Evolutionary conservation across 2,888 invertebrate genomes (phyloP).

Genomic region (Oscheius sp.): DNA sequence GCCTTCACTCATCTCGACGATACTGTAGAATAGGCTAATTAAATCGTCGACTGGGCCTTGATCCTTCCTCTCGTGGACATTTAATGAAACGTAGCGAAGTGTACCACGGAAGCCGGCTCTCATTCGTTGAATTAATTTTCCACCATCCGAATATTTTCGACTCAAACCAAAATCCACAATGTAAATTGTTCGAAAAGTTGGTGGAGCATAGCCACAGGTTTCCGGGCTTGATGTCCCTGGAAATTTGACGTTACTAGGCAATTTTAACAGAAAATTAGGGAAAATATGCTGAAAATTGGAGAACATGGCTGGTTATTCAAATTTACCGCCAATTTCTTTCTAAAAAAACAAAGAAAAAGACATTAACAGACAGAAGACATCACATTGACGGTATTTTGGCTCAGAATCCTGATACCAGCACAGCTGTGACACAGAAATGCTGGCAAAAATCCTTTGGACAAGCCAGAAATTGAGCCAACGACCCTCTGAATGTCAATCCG

Average conservation of each 20-base stretch:
- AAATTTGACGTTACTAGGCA: no score
- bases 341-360: no score
- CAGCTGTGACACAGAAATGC: no score
- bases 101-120: constrained; percentile 40
- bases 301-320: no score
- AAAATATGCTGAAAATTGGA: neutral
- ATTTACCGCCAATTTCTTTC: no score
- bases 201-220: constrained; percentile 15
- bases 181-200: constrained; percentile 16
- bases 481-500: no score
- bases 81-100: constrained; percentile 35
- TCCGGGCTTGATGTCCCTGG: constrained; percentile 26
- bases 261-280: neutral
- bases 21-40: constrained; percentile 48
- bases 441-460: no score
- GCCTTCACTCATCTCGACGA: constrained; percentile 50
- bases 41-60: constrained; percentile 48
- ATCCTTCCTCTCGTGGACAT: constrained; percentile 43
- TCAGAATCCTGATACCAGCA: no score
- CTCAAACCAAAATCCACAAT: constrained; percentile 40
- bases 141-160: constrained; percentile 11
- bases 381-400: no score
- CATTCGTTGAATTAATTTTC: neutral
- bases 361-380: no score
- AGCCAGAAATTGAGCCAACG: no score